These are phyloP conservation scores for Oncorhynchus clarkii DNA, from an alignment of 2,113 vertebrate genomes.

Conservation along the genomic window DNA sequence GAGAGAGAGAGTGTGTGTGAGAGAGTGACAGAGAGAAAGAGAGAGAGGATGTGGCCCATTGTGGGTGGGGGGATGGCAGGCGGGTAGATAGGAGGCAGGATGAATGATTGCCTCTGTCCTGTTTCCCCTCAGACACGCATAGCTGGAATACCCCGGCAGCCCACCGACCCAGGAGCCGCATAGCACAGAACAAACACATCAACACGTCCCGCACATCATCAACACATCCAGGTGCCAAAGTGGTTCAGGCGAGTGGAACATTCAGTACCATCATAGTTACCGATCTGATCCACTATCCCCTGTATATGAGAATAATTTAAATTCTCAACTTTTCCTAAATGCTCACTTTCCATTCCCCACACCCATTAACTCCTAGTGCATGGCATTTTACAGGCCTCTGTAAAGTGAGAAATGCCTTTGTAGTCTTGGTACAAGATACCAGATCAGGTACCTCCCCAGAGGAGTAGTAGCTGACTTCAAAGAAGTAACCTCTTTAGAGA, in stretches of 20 bases:
- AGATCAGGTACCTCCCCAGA: conserved; percentile 13
- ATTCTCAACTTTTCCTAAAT: background rate
- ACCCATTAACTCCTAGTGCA: background rate
- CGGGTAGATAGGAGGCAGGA: conserved; percentile 42
- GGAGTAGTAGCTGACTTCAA: conserved; percentile 23
- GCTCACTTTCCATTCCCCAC: background rate
- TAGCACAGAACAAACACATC: conserved; percentile 6
- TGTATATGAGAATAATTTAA: background rate
- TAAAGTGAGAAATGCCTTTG: conserved; percentile 51
- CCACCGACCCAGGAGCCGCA: background rate
- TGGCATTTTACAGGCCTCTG: conserved; percentile 33
- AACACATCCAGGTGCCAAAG: background rate
- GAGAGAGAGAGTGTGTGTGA: background rate
- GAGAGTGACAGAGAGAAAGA: background rate
- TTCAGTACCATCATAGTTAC: background rate
- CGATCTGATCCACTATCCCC: background rate
- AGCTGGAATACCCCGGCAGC: conserved; percentile 56
- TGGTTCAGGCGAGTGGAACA: background rate
- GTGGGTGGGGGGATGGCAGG: background rate
- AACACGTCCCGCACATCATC: background rate
- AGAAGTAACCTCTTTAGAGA: conserved; percentile 19
- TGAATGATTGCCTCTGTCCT: conserved; percentile 58
- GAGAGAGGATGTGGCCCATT: background rate
- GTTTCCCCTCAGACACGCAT: conserved; percentile 68
- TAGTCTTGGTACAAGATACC: conserved; percentile 35